Conservation (phyloP, 1,140 invertebrate species). For the Eumaeus atala region DNA sequence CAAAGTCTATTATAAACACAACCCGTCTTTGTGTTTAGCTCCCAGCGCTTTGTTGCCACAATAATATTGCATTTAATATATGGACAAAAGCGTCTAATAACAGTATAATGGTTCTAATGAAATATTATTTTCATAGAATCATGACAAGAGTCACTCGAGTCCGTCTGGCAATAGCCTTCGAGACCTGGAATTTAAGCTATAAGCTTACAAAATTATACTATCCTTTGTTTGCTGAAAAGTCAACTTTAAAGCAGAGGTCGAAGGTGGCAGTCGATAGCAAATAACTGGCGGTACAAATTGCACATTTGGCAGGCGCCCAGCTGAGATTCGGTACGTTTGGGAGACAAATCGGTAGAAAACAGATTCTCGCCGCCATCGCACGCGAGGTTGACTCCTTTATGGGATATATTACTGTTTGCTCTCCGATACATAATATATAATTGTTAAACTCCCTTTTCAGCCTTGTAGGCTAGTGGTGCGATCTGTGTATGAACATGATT, state of each 20-base stretch:
- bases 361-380: conserved; percentile 60
- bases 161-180: conserved; percentile 41
- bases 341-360: conserved; percentile 70
- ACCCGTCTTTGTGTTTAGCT: no score
- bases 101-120: conserved; percentile 50
- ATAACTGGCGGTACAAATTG: conserved; percentile 32
- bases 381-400: conserved; percentile 42
- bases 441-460: background rate
- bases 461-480: no score
- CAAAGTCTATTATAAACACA: no score
- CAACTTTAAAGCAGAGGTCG: conserved; percentile 26
- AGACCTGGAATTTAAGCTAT: conserved; percentile 56
- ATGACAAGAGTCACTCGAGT: conserved; percentile 50
- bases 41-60: no score
- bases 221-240: conserved; percentile 16
- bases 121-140: conserved; percentile 61
- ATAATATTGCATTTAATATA: no score
- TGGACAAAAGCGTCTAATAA: background rate
- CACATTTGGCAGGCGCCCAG: conserved; percentile 64
- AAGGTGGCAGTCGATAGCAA: conserved; percentile 16
- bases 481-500: no score
- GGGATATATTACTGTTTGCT: conserved; percentile 42
- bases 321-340: conserved; percentile 54
- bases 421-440: conserved; percentile 27
- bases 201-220: conserved; percentile 33